Evolutionary conservation across 1,140 invertebrate species (phyloP).

Genomic region (Bombus superbus): DNA sequence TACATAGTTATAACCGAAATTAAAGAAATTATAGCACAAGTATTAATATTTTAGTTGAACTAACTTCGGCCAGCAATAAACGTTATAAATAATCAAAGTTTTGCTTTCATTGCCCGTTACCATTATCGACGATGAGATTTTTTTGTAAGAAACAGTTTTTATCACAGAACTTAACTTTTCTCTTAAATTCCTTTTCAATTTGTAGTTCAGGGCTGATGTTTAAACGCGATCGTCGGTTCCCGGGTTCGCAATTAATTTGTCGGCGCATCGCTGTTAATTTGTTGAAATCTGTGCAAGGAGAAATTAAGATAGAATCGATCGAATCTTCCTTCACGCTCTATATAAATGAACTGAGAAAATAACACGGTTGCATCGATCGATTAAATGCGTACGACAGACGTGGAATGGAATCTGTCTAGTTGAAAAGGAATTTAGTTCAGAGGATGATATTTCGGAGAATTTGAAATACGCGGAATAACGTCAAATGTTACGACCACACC

Average conservation of each 20-base stretch:
- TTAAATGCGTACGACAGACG: background rate
- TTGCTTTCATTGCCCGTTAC: fast-evolving
- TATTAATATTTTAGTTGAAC: background rate
- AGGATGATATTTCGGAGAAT: background rate
- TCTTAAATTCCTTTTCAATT: too few relatives aligned
- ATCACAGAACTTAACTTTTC: background rate
- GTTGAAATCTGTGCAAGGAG: background rate
- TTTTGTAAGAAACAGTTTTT: background rate
- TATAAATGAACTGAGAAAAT: background rate
- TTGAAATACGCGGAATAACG: background rate
- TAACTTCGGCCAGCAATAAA: background rate
- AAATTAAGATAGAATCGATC: background rate
- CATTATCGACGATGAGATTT: background rate
- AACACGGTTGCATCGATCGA: background rate
- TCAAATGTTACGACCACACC: too few relatives aligned
- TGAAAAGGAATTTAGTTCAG: background rate
- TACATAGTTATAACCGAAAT: too few relatives aligned
- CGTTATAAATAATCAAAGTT: background rate
- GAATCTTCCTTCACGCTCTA: background rate
- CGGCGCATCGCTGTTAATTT: background rate
- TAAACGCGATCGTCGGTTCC: background rate
- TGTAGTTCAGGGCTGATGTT: background rate
- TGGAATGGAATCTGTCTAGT: background rate
- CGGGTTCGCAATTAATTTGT: background rate
- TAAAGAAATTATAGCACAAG: too few relatives aligned